Conservation (phyloP, 2,888 invertebrate genomes). For the Apamea monoglypha region DNA sequence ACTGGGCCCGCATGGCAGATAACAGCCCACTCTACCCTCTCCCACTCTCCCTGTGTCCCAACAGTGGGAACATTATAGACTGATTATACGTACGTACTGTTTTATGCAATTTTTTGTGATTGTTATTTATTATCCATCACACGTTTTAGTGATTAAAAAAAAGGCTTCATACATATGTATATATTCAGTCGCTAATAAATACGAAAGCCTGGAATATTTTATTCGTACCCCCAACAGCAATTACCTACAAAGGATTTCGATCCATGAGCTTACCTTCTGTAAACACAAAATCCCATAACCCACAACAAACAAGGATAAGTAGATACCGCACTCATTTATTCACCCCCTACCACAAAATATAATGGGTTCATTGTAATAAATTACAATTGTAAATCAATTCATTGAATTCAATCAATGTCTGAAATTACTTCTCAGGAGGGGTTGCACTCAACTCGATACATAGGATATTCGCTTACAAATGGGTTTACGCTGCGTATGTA, state of each 20-base stretch:
- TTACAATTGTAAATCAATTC: slow-evolving; percentile 67
- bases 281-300: slow-evolving; percentile 36
- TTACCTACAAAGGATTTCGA: slow-evolving; percentile 17
- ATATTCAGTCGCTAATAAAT: slow-evolving; percentile 1
- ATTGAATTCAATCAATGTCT: slow-evolving; percentile 52
- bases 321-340: slow-evolving; percentile 50
- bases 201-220: background rate
- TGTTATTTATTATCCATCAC: slow-evolving; percentile 11
- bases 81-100: background rate
- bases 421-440: slow-evolving; percentile 47
- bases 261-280: background rate
- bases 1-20: too few relatives aligned
- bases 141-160: background rate
- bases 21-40: too few relatives aligned
- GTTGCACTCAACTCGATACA: slow-evolving; percentile 25
- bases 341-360: slow-evolving; percentile 45
- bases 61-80: background rate
- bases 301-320: slow-evolving; percentile 35
- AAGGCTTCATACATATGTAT: background rate
- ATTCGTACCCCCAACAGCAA: background rate
- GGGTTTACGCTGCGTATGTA: slow-evolving; percentile 26
- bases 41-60: too few relatives aligned
- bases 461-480: slow-evolving; percentile 41
- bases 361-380: slow-evolving; percentile 63
- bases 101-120: background rate